phyloP scores from a whole-genome alignment of 2,888 invertebrate genomes.

The Metacarcinus magister region DNA sequence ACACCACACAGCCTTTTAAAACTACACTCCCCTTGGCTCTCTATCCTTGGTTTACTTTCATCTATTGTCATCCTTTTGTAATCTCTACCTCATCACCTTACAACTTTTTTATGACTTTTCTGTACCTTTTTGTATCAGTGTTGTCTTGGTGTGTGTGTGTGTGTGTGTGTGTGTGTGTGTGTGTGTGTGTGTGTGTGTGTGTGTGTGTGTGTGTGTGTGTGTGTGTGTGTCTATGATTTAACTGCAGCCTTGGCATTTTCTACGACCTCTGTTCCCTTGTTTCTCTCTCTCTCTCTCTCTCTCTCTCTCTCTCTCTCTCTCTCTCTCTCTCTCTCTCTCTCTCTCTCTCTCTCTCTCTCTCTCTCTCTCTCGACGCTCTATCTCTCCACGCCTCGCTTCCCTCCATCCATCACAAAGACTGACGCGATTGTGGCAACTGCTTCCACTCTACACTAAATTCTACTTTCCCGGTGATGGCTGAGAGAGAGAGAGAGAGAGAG shows the following conservation, averaged over 20 bases:
- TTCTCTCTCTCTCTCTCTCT: constrained; percentile 43
- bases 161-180: no score
- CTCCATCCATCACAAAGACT: constrained; percentile 53
- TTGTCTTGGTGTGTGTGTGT: no score
- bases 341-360: constrained; percentile 43
- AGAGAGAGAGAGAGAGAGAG: background rate
- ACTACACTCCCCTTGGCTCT: background rate
- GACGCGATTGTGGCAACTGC: background rate
- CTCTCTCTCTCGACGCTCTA: background rate
- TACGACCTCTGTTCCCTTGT: background rate
- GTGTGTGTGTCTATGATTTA: background rate
- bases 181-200: no score
- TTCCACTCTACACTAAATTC: constrained; percentile 49
- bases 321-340: constrained; percentile 44
- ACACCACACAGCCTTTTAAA: background rate
- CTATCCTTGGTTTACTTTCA: background rate
- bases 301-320: background rate
- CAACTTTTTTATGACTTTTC: background rate
- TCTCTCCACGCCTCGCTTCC: constrained; percentile 12
- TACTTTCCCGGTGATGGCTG: constrained; percentile 15
- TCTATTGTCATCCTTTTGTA: background rate
- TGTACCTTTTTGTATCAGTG: background rate
- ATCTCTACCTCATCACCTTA: background rate
- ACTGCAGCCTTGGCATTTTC: background rate
- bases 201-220: background rate